Evolutionary conservation across 2,113 vertebrate genomes (phyloP), one percentile per base, ranked within the genome.

Genomic region (Osmerus mordax): DNA sequence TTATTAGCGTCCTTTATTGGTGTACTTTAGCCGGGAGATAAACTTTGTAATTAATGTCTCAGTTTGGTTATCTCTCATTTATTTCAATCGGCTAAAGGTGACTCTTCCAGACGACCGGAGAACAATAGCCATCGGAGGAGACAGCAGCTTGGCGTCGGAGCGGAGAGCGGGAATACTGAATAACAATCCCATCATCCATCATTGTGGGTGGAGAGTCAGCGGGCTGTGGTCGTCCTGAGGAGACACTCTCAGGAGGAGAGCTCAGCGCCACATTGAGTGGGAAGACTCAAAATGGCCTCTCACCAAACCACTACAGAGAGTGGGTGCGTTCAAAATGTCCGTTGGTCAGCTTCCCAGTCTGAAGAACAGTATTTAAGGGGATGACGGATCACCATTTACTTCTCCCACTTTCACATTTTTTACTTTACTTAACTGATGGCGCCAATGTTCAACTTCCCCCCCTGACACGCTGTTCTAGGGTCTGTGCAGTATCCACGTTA

Each of bases 11-110:
- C 89, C 84, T 90, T 89, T 91, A 89, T 90, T 89, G 89, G 90
- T 89, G 86, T 88, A 88, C 84, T 90, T 92, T 90, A 88, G 87
- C 89, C 75, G 79, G 80, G 84, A 90, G 89, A 91, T 90, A 92
- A 90, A 91, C 89, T 88, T 87, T 87, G 89, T 92, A 91, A 92
- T 92, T 92, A 91, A 92, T 90, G 91, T 90, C 89, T 91, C 85
- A 88, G 88, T 90, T 91, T 89, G 84, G 89, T 87, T 88, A 91
- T 89, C 89, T 91, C 89, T 89, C 90, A 91, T 91, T 92, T 91
- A 90, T 91, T 91, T 91, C 87, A 90, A 91, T 87, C 83, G 88
- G 82, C 78, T 87, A 92, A 91, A 92, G 91, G 91, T 92, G 91
- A 92, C 91, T 92, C 89, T 90, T 84, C 81, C 89, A 87, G 91